Base-by-base conservation (phyloP, 2,888 invertebrate genomes). In the Caenorhabditis doughertyi region DNA sequence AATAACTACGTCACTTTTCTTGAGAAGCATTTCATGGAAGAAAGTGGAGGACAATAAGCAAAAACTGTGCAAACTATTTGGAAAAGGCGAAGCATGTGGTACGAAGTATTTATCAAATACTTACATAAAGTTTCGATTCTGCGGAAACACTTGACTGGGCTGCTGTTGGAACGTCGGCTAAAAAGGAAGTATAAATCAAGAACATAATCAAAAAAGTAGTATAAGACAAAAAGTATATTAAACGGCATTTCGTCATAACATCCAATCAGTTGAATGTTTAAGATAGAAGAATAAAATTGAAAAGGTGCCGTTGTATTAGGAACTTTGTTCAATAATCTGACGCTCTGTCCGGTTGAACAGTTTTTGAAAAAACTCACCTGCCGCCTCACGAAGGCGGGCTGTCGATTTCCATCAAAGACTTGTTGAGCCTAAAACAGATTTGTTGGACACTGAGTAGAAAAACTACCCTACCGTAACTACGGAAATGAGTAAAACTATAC, bases 381-480 rank as follows among this genome's bases (percentile, higher is more conserved):
- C 18, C 60, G 76, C 39, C 76, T 58, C 44, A 65, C 56, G 58
- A 76, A 76, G 23, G 49, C 67, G 3, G 42, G 16, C 13, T 68
- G 67, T 23, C 67, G 67, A 67, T 76, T 65, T 49, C 67, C 49
- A 27, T 76, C 60, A 42, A 76, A 76, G 5, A 68, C 68, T 68
- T 76, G 76, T 68, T 76, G 76, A 29, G 76, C 76, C 76, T 76
- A 56, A 29, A 76, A 51, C 16, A 18, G 16, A 11, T 21, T 47
- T 23, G n/a, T n/a, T n/a, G n/a, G n/a, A n/a, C n/a, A n/a, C n/a
- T n/a, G n/a, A n/a, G n/a, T n/a, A n/a, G n/a, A n/a, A n/a, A n/a
- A n/a, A n/a, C n/a, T n/a, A n/a, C n/a, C n/a, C n/a, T 53, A 76
- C 76, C 60, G 76, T 76, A 60, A 76, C 76, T 32, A 56, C 76